Evolutionary conservation across 2,797 vertebrate species (phyloP).

Genomic region (Danio choprae): DNA sequence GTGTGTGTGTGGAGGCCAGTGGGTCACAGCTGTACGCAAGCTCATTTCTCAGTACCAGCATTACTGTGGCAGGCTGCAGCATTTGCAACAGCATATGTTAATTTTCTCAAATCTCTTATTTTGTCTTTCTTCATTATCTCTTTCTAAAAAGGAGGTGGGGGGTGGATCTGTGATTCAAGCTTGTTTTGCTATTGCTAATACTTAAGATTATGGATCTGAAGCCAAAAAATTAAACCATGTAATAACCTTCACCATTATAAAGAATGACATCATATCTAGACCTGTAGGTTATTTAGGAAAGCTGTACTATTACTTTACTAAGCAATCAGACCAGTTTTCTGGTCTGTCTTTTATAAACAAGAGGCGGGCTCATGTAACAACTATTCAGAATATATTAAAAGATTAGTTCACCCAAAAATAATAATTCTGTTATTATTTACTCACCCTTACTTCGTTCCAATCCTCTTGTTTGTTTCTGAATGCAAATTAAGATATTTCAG

Average conservation of each 20-base stretch:
- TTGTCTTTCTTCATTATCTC: background rate
- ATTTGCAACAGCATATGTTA: slow-evolving; percentile 53
- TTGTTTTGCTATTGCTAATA: background rate
- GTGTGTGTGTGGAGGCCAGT: slow-evolving; percentile 37
- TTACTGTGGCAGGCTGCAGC: background rate
- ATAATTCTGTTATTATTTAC: too few species aligned
- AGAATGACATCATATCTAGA: background rate
- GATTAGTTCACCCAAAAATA: too few species aligned
- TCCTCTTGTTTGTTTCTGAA: too few species aligned
- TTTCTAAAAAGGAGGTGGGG: slow-evolving; percentile 6
- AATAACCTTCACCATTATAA: background rate
- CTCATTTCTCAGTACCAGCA: slow-evolving; percentile 64
- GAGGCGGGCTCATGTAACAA: too few species aligned
- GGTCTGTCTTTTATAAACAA: too few species aligned
- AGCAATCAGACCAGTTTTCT: background rate
- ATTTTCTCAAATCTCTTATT: slow-evolving; percentile 8
- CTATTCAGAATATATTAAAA: background rate
- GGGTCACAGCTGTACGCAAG: slow-evolving; percentile 62
- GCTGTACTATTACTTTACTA: background rate
- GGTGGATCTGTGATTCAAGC: background rate
- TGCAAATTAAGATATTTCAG: too few species aligned
- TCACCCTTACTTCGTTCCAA: too few species aligned
- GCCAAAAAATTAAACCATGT: background rate
- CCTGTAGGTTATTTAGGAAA: background rate
- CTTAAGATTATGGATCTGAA: background rate